phyloP scores from a whole-genome alignment of 2,113 vertebrate genomes.

The Scartelaos histophorus region DNA sequence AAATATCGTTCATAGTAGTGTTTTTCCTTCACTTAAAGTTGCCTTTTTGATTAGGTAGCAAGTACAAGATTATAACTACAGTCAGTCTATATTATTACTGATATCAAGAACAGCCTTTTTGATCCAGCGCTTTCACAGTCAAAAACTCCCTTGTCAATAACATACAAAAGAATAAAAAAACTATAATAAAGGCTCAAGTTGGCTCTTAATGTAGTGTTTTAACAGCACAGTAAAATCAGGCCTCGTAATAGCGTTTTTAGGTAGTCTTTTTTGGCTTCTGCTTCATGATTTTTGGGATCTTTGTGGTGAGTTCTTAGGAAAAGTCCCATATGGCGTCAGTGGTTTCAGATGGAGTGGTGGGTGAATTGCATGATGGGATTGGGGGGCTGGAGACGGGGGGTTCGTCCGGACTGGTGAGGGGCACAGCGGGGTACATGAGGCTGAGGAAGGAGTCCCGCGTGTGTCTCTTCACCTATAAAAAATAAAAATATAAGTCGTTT shows the following conservation, averaged over 20 bases:
- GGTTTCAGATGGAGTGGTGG: conserved; percentile 21
- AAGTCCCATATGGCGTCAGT: conserved; percentile 75
- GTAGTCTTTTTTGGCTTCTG: conserved; percentile 64
- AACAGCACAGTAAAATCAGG: conserved; percentile 69
- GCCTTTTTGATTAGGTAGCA: conserved; percentile 15
- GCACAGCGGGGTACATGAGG: conserved; percentile 86
- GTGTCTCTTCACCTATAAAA: conserved; percentile 87
- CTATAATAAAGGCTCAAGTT: conserved; percentile 63
- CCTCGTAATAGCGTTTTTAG: conserved; percentile 52
- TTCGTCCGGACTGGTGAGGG: conserved; percentile 75
- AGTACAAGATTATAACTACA: conserved; percentile 22
- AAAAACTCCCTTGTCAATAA: conserved; percentile 9
- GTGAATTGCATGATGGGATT: conserved; percentile 47
- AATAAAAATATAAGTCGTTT: neutral
- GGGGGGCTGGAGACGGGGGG: conserved; percentile 63
- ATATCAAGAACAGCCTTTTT: conserved; percentile 47
- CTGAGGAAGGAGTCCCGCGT: conserved; percentile 85
- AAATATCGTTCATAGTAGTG: conserved; percentile 12
- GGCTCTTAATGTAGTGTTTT: conserved; percentile 24
- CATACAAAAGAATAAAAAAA: conserved; percentile 30
- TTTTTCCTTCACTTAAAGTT: conserved; percentile 27
- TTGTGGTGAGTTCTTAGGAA: conserved; percentile 46
- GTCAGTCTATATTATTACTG: neutral
- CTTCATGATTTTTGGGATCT: conserved; percentile 18
- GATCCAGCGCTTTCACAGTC: conserved; percentile 53